phyloP scores from a whole-genome alignment of 37 sponge, comb jelly and placozoan genomes.

The Petrosia ficiformis region DNA sequence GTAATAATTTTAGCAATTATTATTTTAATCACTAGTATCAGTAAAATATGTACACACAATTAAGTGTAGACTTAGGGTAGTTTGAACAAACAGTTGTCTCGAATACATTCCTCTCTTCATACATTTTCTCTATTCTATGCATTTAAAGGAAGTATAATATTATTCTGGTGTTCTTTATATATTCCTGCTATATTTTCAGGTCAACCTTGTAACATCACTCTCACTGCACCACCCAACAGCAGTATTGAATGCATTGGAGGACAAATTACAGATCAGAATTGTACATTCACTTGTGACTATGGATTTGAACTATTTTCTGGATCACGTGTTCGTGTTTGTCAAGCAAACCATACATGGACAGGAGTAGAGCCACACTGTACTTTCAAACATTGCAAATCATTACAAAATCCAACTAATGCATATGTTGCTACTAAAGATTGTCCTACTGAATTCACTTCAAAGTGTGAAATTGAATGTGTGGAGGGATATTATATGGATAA shows the following conservation, averaged over 20 bases:
- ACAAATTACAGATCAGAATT: slow-evolving; percentile 7
- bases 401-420: neutral
- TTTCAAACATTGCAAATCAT: neutral
- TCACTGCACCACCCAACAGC: neutral
- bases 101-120: neutral
- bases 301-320: slow-evolving; percentile 5
- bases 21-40: too few species aligned
- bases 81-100: too few species aligned
- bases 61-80: too few species aligned
- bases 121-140: neutral
- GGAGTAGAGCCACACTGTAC: neutral
- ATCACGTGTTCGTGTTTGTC: neutral
- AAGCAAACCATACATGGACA: neutral
- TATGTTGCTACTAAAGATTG: neutral
- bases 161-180: too few species aligned
- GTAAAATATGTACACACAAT: too few species aligned
- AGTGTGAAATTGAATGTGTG: slow-evolving; percentile 7
- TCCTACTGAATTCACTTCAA: neutral
- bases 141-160: too few species aligned
- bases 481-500: slow-evolving; percentile 5
- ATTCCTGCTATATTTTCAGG: too few species aligned
- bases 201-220: neutral
- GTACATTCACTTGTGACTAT: neutral
- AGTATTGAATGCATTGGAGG: neutral
- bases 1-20: too few species aligned